Conservation (phyloP, 2,888 invertebrate genomes). For the Macaria liturata region DNA sequence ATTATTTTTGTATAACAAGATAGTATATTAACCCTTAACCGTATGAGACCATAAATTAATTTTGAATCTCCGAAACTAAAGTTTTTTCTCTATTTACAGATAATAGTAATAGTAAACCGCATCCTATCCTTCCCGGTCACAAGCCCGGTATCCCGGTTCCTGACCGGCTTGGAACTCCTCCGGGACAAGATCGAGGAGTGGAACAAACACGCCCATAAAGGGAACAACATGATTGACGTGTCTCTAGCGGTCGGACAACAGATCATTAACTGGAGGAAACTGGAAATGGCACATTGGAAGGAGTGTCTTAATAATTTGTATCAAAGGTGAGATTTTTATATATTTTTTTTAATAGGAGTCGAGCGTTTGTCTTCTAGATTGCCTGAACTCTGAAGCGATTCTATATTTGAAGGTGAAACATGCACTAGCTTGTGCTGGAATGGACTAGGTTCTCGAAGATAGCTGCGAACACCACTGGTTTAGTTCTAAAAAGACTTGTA, state of each 20-base stretch:
- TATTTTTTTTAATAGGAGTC: background rate
- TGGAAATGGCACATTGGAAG: conserved; percentile 95
- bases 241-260: conserved; percentile 90
- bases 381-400: no score
- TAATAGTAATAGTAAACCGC: conserved; percentile 85
- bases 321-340: conserved; percentile 68
- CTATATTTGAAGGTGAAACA: no score
- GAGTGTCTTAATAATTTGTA: conserved; percentile 89
- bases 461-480: no score
- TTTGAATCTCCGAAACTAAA: no score
- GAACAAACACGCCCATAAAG: conserved; percentile 95
- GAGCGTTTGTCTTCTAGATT: no score
- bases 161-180: conserved; percentile 95
- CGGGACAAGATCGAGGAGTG: conserved; percentile 94
- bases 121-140: conserved; percentile 88
- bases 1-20: no score
- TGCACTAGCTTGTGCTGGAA: no score
- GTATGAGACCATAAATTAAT: no score
- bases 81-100: conserved; percentile 66
- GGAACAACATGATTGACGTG: conserved; percentile 90
- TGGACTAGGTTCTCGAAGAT: no score
- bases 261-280: conserved; percentile 94
- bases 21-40: no score
- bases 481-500: no score
- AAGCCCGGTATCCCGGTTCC: conserved; percentile 93